Evolutionary conservation across 1,140 invertebrate species (phyloP).

Genomic region (Dysdera silvatica): DNA sequence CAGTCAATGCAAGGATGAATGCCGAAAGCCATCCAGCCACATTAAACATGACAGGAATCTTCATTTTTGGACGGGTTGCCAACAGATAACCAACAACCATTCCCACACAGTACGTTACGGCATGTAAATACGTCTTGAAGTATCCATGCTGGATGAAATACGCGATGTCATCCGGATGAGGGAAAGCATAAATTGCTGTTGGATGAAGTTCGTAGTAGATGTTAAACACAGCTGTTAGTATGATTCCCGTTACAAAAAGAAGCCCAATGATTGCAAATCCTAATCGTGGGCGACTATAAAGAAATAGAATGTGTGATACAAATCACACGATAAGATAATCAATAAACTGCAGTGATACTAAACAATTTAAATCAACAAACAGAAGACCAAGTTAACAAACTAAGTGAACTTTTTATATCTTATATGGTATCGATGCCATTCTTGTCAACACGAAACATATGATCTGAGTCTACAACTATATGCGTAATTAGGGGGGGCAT

Average conservation of each 20-base stretch:
- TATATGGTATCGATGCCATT: too few species aligned
- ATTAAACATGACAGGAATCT: conserved; percentile 6
- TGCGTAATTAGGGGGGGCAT: too few species aligned
- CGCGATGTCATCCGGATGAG: conserved; percentile 6
- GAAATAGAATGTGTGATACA: background rate
- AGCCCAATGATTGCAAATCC: conserved; percentile 11
- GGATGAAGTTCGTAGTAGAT: conserved; percentile 19
- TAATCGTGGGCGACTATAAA: conserved; percentile 3
- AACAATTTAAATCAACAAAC: background rate
- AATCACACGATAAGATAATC: background rate
- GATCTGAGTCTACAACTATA: too few species aligned
- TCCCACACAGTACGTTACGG: conserved; percentile 20
- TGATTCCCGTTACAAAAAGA: conserved; percentile 1
- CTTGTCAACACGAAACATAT: too few species aligned
- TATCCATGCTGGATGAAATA: conserved; percentile 13
- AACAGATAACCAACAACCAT: conserved; percentile 13
- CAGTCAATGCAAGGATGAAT: background rate
- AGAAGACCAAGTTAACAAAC: too few species aligned
- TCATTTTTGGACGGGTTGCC: background rate
- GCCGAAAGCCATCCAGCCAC: conserved; percentile 6
- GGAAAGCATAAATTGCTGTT: conserved; percentile 16
- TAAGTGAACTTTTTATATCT: too few species aligned
- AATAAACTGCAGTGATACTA: too few species aligned
- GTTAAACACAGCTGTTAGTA: background rate
- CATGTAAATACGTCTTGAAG: conserved; percentile 15